Conservation (phyloP, 2,797 vertebrate species). For the Typhlichthys eigenmanni region DNA sequence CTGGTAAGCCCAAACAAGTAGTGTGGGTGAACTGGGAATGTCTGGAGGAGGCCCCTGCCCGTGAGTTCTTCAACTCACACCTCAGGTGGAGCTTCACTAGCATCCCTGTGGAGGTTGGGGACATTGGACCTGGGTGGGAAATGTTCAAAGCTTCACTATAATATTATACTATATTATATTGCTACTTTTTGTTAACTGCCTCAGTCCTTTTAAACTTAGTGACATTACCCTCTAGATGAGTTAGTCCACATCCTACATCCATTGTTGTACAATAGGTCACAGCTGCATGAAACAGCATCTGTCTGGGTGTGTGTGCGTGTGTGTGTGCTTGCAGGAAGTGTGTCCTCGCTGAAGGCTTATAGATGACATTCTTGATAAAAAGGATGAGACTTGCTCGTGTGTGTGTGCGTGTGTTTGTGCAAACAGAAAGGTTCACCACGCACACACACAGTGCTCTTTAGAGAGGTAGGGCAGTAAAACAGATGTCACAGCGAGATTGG, state of each 20-base stretch:
- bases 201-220: neutral
- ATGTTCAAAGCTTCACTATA: too few relatives aligned
- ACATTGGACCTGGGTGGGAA: too few relatives aligned
- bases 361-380: conserved; percentile 57
- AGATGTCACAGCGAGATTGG: conserved; percentile 55
- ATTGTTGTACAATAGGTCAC: conserved; percentile 29
- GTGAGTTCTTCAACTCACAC: too few relatives aligned
- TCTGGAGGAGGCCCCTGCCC: too few relatives aligned
- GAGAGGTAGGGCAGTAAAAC: conserved; percentile 47
- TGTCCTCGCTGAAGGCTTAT: conserved; percentile 31
- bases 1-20: too few relatives aligned
- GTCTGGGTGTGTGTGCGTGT: conserved; percentile 22
- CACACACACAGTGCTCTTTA: conserved; percentile 28
- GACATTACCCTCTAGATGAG: neutral
- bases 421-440: neutral
- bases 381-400: conserved; percentile 53
- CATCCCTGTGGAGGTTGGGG: too few relatives aligned
- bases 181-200: too few relatives aligned
- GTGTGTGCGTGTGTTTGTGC: neutral
- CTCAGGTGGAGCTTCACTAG: too few relatives aligned
- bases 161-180: too few relatives aligned
- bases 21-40: too few relatives aligned
- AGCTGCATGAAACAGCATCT: conserved; percentile 25
- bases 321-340: conserved; percentile 18
- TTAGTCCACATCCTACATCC: neutral